Conservation (phyloP, 2,797 vertebrate species). For the Tadarida brasiliensis region DNA sequence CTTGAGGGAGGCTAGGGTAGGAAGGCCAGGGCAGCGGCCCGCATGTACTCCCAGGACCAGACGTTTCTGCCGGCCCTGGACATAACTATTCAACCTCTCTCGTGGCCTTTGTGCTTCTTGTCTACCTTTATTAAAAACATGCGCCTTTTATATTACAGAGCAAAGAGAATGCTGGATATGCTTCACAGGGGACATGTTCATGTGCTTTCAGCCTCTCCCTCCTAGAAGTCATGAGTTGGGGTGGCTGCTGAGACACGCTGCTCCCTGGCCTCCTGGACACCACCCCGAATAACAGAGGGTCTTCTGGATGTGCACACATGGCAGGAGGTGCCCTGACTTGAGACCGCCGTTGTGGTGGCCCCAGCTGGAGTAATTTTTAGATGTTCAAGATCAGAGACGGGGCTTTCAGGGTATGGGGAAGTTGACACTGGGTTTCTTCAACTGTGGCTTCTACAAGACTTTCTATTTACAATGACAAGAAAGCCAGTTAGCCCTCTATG, state of each 20-base stretch:
- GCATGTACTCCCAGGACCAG: neutral
- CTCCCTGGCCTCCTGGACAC: neutral
- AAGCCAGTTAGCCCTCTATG: neutral
- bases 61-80: neutral
- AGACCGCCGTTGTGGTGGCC: neutral
- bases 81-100: neutral
- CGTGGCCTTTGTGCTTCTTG: neutral
- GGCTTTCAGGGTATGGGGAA: neutral
- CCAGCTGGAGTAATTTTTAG: neutral
- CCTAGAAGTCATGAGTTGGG: neutral
- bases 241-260: accelerated
- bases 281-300: neutral
- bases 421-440: neutral
- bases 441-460: neutral
- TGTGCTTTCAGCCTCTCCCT: neutral
- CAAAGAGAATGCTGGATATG: neutral
- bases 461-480: neutral
- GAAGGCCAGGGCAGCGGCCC: neutral
- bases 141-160: neutral
- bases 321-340: neutral
- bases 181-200: neutral
- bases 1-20: neutral
- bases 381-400: neutral
- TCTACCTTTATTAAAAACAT: neutral
- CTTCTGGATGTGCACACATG: neutral